phyloP scores from a whole-genome alignment of 2,888 invertebrate genomes.

The Andrena bicolor region DNA sequence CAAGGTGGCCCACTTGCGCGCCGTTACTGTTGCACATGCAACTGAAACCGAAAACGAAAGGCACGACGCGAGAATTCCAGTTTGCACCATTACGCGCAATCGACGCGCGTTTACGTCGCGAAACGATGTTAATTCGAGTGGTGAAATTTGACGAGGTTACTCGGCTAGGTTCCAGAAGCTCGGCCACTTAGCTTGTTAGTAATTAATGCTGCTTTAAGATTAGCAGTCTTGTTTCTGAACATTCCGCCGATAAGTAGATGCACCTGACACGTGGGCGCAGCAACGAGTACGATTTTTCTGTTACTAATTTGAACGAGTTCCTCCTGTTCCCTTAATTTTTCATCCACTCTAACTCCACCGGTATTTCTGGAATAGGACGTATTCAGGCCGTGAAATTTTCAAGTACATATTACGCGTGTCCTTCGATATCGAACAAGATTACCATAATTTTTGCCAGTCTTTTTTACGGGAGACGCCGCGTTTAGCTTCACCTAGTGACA shows the following conservation, averaged over 20 bases:
- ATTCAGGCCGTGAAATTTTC: slow-evolving; percentile 30
- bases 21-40: slow-evolving; percentile 17
- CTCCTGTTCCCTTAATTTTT: background rate
- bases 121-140: slow-evolving; percentile 1
- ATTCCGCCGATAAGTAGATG: background rate
- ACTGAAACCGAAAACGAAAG: slow-evolving; percentile 69
- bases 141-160: background rate
- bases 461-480: background rate
- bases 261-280: background rate
- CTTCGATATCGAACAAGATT: too few species aligned
- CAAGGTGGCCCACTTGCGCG: slow-evolving; percentile 62
- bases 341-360: background rate
- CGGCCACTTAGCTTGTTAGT: background rate
- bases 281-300: background rate
- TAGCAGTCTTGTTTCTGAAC: background rate
- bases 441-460: background rate
- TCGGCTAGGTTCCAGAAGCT: background rate
- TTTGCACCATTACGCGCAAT: slow-evolving; percentile 5
- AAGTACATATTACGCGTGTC: background rate
- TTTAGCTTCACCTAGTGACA: slow-evolving; percentile 44
- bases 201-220: background rate
- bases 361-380: slow-evolving; percentile 7
- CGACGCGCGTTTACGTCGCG: background rate
- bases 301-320: background rate
- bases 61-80: slow-evolving; percentile 42